These are phyloP conservation scores for Donacobius atricapilla DNA, from an alignment of 2,113 vertebrate genomes.

Conservation along the genomic window DNA sequence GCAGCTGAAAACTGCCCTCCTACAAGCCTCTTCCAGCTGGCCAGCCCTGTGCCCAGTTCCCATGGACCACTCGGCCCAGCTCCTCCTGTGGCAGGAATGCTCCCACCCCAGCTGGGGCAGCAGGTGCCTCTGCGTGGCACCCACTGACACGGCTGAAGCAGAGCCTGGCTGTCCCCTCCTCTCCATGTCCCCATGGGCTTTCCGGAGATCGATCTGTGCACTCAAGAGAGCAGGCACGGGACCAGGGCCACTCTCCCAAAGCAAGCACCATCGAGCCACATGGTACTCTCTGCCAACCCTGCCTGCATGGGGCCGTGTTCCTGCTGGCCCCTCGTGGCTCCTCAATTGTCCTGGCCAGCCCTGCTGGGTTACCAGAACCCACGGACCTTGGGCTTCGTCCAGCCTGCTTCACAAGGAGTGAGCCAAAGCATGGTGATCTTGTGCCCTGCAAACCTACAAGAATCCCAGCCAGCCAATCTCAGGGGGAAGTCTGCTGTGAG, in stretches of 20 bases:
- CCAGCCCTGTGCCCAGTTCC: background rate
- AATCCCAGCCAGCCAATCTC: fast-evolving
- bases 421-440: fast-evolving
- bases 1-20: background rate
- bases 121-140: background rate
- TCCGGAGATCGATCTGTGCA: background rate
- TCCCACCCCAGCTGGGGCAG: background rate
- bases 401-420: background rate
- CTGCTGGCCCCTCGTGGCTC: background rate
- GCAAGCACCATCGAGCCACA: fast-evolving
- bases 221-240: background rate
- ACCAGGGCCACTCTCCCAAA: background rate
- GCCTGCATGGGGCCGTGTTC: background rate
- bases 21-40: background rate
- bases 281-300: background rate
- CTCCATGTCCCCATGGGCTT: fast-evolving
- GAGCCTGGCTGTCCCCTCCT: fast-evolving
- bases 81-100: background rate
- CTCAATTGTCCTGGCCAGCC: background rate
- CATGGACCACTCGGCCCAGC: background rate
- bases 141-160: fast-evolving
- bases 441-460: fast-evolving
- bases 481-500: background rate
- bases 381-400: fast-evolving
- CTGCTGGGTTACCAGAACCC: background rate